Evolutionary conservation across 2,888 invertebrate species (phyloP).

Genomic region (Glaucopsyche alexis): DNA sequence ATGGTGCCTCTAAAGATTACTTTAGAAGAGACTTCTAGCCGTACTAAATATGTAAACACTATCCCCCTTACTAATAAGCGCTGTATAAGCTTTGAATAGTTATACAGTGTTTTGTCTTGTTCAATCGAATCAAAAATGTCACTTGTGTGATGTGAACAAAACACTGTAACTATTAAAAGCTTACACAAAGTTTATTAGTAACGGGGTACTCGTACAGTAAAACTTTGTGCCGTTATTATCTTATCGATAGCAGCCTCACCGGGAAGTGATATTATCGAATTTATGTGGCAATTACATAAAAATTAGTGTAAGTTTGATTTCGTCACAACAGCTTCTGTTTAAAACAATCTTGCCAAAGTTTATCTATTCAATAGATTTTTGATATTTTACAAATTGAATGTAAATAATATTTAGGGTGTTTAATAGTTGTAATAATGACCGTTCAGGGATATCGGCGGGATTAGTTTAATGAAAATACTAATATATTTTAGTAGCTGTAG

Average conservation of each 20-base stretch:
- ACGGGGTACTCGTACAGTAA: neutral
- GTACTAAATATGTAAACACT: neutral
- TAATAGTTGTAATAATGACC: conserved; percentile 36
- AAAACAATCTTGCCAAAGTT: conserved; percentile 63
- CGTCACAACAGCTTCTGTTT: conserved; percentile 47
- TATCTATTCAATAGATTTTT: conserved; percentile 32
- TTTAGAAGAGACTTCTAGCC: neutral
- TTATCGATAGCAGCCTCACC: conserved; percentile 43
- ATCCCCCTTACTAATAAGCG: too few relatives aligned
- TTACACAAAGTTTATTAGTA: too few relatives aligned
- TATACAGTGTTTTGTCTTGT: too few relatives aligned
- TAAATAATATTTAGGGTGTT: conserved; percentile 30
- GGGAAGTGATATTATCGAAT: conserved; percentile 73
- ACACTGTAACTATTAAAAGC: too few relatives aligned
- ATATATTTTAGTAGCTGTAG: neutral
- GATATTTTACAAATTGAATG: conserved; percentile 36
- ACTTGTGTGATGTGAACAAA: too few relatives aligned
- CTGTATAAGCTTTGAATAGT: too few relatives aligned
- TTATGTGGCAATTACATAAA: conserved; percentile 63
- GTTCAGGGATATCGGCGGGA: neutral
- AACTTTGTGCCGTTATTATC: conserved; percentile 39
- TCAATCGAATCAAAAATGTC: too few relatives aligned
- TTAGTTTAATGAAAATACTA: conserved; percentile 8
- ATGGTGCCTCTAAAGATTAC: neutral
- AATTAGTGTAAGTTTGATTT: conserved; percentile 45